A percentile compares a stretch with the other conserved stretches of the same genome.
phyloP scores from a whole-genome alignment of 53 echinoderm and acorn worm genomes.

The Paracentrotus lividus region DNA sequence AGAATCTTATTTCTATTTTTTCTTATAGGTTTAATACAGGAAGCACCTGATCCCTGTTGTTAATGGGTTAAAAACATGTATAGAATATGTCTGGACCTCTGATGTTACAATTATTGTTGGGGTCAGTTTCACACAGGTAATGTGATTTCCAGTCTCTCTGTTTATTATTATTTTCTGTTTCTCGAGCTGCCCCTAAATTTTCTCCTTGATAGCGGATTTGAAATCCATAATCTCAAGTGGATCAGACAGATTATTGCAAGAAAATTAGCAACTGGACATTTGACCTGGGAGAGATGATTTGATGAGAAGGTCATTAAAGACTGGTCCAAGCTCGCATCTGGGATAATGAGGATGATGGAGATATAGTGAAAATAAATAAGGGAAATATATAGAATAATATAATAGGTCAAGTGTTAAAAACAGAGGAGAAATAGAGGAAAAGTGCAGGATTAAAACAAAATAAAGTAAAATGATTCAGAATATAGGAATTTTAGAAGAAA shows the following conservation, averaged over 20 bases:
- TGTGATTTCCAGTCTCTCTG: neutral
- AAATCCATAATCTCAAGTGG: neutral
- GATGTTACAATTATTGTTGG: neutral
- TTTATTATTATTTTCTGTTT: neutral
- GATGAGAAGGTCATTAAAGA: constrained; percentile 22
- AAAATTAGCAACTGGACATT: constrained; percentile 44
- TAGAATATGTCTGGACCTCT: neutral
- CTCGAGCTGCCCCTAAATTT: neutral
- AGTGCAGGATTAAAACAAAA: no score
- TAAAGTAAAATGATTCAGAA: no score
- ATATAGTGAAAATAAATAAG: no score
- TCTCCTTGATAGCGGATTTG: constrained; percentile 13
- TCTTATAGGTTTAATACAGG: no score
- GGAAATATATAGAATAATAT: no score
- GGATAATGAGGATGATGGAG: neutral
- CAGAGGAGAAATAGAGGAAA: no score
- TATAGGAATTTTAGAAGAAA: no score
- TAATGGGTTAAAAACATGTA: no score
- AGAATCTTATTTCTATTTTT: no score
- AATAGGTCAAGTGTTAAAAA: no score
- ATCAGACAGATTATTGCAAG: neutral
- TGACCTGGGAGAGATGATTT: neutral
- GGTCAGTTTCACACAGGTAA: constrained; percentile 26
- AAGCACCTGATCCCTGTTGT: no score
- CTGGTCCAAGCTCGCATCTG: neutral